Evolutionary conservation across 1,140 invertebrate species (phyloP).

Genomic region (Macrotrachela quadricornifera): DNA sequence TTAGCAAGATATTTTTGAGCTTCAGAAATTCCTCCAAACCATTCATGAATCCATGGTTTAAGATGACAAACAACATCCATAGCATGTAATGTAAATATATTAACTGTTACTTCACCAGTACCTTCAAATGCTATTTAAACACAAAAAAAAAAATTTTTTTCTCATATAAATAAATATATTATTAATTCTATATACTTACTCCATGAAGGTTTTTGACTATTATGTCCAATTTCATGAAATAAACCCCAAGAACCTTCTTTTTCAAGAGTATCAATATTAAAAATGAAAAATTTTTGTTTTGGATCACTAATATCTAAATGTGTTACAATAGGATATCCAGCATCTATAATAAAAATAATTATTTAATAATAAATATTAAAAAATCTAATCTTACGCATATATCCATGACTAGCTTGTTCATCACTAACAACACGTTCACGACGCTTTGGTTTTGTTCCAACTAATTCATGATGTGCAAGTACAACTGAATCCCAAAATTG

Average conservation of each 20-base stretch:
- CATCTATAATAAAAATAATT: too few species aligned
- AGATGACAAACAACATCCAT: conserved; percentile 11
- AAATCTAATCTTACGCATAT: too few species aligned
- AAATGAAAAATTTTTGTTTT: conserved; percentile 7
- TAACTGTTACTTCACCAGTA: conserved; percentile 13
- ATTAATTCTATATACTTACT: too few species aligned
- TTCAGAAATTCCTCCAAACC: conserved; percentile 4
- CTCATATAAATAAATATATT: too few species aligned
- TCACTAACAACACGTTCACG: conserved; percentile 13
- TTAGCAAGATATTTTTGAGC: conserved; percentile 9
- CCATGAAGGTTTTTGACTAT: too few species aligned
- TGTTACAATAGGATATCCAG: conserved; percentile 14
- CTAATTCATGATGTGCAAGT: conserved; percentile 9
- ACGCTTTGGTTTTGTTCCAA: conserved; percentile 9
- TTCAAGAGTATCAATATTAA: conserved; percentile 5
- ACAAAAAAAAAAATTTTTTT: too few species aligned
- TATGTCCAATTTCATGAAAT: conserved; percentile 14
- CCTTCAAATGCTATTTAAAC: conserved; percentile 14
- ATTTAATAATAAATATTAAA: too few species aligned
- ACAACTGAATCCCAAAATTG: conserved; percentile 12
- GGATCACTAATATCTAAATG: conserved; percentile 12
- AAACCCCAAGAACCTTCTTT: conserved; percentile 12
- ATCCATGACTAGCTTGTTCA: conserved; percentile 11
- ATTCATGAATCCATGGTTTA: conserved; percentile 12
- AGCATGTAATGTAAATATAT: conserved; percentile 15